Conservation (phyloP, 2,888 invertebrate species). For the Seladonia tumulorum region DNA sequence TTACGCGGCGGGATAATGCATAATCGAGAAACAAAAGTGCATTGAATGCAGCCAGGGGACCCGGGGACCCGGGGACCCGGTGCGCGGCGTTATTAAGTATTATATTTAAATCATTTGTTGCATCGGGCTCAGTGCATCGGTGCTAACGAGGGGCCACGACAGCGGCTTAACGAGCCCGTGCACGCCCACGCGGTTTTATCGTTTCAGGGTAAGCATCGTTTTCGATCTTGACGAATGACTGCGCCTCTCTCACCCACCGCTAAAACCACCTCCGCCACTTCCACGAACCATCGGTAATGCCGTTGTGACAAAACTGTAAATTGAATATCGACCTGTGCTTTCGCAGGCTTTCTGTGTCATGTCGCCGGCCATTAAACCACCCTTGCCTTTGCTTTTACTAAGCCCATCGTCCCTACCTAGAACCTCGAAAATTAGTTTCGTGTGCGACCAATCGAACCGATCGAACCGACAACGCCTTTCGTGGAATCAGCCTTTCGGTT, state of each 20-base stretch:
- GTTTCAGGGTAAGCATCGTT: constrained; percentile 53
- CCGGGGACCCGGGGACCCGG: constrained; percentile 6
- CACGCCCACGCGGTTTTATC: constrained; percentile 67
- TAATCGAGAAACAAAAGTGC: constrained; percentile 56
- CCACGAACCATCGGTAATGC: constrained; percentile 71
- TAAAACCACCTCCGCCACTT: constrained; percentile 54
- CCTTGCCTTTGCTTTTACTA: neutral
- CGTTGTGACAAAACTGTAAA: constrained; percentile 82
- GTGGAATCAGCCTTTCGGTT: constrained; percentile 1
- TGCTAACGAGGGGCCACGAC: constrained; percentile 68
- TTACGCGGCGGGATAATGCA: constrained; percentile 61
- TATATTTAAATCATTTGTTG: constrained; percentile 64
- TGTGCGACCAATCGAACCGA: constrained; percentile 27
- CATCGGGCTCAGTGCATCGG: constrained; percentile 30
- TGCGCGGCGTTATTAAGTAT: constrained; percentile 64
- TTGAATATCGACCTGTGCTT: constrained; percentile 81
- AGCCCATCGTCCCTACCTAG: neutral
- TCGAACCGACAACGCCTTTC: constrained; percentile 25
- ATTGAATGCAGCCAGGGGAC: constrained; percentile 30
- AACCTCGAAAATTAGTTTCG: constrained; percentile 51
- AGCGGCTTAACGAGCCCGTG: constrained; percentile 63
- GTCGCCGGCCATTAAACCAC: constrained; percentile 73
- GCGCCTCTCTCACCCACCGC: neutral
- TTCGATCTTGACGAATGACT: constrained; percentile 63
- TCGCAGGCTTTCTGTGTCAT: constrained; percentile 70